phyloP scores from a whole-genome alignment of 2,797 vertebrate genomes.

The Lagocephalus sceleratus region DNA sequence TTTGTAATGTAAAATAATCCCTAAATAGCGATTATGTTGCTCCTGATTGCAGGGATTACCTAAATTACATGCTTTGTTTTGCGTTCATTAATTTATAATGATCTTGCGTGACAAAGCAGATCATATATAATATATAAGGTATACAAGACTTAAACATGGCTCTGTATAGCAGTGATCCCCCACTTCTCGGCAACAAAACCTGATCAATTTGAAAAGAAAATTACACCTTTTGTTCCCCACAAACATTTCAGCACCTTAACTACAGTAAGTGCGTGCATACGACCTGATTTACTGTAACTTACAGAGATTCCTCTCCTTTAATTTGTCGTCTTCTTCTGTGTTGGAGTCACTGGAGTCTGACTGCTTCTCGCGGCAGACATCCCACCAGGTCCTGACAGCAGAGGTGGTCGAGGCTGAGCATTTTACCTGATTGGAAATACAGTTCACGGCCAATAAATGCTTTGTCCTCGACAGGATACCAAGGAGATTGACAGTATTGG shows the following conservation, averaged over 20 bases:
- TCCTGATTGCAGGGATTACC: conserved; percentile 10
- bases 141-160: background rate
- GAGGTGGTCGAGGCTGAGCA: conserved; percentile 15
- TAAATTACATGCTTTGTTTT: conserved; percentile 17
- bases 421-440: conserved; percentile 36
- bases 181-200: background rate
- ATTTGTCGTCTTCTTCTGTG: conserved; percentile 33
- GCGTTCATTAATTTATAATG: conserved; percentile 30
- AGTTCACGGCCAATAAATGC: background rate
- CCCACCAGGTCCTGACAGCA: conserved; percentile 50
- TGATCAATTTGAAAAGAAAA: too few relatives aligned
- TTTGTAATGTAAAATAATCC: too few relatives aligned
- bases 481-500: too few relatives aligned
- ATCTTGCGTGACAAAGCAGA: background rate
- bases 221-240: too few relatives aligned
- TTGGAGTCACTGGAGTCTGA: conserved; percentile 38
- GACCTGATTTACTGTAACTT: conserved; percentile 35
- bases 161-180: background rate
- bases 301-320: conserved; percentile 53
- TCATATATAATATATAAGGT: too few relatives aligned
- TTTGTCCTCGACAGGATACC: background rate
- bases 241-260: too few relatives aligned
- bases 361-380: conserved; percentile 33
- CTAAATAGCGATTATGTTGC: conserved; percentile 12
- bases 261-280: background rate